Percentiles rank a stretch among this genome's conserved stretches.
Evolutionary conservation across 2,113 vertebrate species (phyloP).

Genomic region (Rhombomys opimus): DNA sequence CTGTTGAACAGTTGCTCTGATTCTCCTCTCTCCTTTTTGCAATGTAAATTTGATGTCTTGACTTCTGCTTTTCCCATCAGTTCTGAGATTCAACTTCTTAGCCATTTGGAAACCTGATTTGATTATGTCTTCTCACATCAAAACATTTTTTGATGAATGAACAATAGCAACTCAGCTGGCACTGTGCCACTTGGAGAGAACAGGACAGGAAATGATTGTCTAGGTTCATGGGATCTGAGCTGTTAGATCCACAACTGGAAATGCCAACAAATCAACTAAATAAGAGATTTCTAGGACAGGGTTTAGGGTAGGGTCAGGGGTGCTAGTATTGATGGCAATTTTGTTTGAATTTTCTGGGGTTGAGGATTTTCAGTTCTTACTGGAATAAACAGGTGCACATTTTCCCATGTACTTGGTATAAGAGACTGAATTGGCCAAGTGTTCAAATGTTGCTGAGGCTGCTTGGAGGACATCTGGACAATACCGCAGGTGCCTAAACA

Average conservation of each 20-base stretch:
- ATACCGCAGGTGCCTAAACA: neutral
- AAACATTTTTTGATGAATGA: constrained; percentile 48
- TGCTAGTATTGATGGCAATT: neutral
- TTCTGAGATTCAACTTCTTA: constrained; percentile 23
- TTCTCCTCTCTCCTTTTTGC: neutral
- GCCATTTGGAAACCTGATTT: constrained; percentile 51
- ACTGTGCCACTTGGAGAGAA: neutral
- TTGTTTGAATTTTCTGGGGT: neutral
- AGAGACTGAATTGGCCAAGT: neutral
- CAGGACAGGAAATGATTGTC: neutral
- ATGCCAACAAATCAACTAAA: neutral
- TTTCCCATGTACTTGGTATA: constrained; percentile 12
- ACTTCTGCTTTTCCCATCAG: constrained; percentile 25
- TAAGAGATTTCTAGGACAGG: neutral
- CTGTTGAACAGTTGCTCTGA: neutral
- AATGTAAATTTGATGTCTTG: constrained; percentile 37
- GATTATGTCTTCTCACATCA: constrained; percentile 26
- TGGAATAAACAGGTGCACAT: neutral
- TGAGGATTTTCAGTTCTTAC: neutral
- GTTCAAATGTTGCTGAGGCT: neutral
- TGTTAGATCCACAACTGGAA: neutral
- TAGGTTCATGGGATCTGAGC: neutral
- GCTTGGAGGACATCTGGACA: neutral
- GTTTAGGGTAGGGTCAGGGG: neutral
- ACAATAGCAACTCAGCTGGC: neutral